phyloP scores from a whole-genome alignment of 2,797 vertebrate species.

The Acipenser transmontanus region DNA sequence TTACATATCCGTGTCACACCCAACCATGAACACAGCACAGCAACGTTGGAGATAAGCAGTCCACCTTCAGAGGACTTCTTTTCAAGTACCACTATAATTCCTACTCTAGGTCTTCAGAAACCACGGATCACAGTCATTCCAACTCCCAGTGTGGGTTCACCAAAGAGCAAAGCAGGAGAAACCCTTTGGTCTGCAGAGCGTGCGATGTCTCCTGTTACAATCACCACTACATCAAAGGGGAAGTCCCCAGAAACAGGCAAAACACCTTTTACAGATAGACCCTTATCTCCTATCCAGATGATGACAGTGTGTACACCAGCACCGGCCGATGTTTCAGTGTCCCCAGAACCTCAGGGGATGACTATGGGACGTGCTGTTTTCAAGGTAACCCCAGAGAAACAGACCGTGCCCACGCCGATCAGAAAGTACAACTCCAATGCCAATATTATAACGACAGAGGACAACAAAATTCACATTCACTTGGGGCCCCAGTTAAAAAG shows the following conservation, averaged over 20 bases:
- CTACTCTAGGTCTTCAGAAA: constrained; percentile 83
- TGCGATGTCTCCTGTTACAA: constrained; percentile 82
- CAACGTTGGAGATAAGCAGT: constrained; percentile 90
- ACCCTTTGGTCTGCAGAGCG: constrained; percentile 53
- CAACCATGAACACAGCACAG: constrained; percentile 78
- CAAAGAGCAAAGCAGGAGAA: constrained; percentile 55
- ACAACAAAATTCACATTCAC: constrained; percentile 97
- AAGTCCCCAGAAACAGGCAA: constrained; percentile 63
- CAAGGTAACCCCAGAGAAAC: constrained; percentile 79
- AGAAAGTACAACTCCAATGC: constrained; percentile 74
- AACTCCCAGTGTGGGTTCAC: constrained; percentile 58
- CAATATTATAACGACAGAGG: constrained; percentile 88
- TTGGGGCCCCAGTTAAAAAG: constrained; percentile 80
- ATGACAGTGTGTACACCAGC: constrained; percentile 81
- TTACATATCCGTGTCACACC: constrained; percentile 90
- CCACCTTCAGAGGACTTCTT: constrained; percentile 86
- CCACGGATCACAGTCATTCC: constrained; percentile 92
- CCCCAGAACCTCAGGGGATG: constrained; percentile 61
- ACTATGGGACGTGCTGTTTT: constrained; percentile 70
- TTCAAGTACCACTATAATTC: constrained; percentile 88
- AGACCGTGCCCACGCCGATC: constrained; percentile 56
- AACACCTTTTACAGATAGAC: constrained; percentile 48
- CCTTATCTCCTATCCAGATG: constrained; percentile 79
- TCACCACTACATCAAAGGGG: constrained; percentile 82
- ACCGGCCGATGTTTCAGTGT: constrained; percentile 57